Percentiles rank a stretch among this genome's conserved stretches.
Conservation (phyloP, 2,888 invertebrate genomes). For the Melipona bicolor region DNA sequence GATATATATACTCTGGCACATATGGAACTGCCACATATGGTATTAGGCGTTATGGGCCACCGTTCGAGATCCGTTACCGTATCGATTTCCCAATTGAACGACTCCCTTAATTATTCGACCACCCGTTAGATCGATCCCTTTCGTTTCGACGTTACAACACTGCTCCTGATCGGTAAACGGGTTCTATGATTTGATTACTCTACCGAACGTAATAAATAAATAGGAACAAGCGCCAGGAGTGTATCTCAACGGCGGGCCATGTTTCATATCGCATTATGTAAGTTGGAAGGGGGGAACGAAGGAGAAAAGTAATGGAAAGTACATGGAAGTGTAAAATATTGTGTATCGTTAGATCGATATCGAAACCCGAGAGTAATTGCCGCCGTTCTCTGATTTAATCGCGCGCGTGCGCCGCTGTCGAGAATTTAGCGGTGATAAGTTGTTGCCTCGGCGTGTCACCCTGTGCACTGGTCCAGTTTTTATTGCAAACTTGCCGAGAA, state of each 20-base stretch:
- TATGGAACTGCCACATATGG: conserved; percentile 53
- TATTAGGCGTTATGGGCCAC: conserved; percentile 48
- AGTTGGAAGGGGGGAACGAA: not conserved
- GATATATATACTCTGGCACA: conserved; percentile 35
- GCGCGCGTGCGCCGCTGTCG: not conserved
- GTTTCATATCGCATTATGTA: conserved; percentile 39
- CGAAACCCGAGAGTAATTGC: conserved; percentile 33
- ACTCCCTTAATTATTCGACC: conserved; percentile 53
- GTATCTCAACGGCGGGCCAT: conserved; percentile 23
- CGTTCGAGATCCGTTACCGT: conserved; percentile 39
- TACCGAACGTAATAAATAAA: conserved; percentile 39
- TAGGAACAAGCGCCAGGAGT: conserved; percentile 34
- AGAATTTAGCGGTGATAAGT: not conserved
- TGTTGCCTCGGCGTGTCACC: not conserved
- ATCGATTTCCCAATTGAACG: conserved; percentile 63
- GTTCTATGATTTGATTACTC: conserved; percentile 41
- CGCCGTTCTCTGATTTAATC: conserved; percentile 27
- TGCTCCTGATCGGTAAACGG: conserved; percentile 32
- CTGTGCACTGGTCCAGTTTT: not conserved
- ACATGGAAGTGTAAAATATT: conserved; percentile 51
- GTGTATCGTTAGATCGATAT: conserved; percentile 55
- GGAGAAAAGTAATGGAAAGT: conserved; percentile 12
- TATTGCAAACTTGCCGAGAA: not conserved
- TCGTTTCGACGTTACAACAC: conserved; percentile 50
- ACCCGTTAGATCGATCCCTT: conserved; percentile 55